These are phyloP conservation scores for Acrobasis consociella DNA, from an alignment of 2,888 invertebrate species.

Conservation along the genomic window DNA sequence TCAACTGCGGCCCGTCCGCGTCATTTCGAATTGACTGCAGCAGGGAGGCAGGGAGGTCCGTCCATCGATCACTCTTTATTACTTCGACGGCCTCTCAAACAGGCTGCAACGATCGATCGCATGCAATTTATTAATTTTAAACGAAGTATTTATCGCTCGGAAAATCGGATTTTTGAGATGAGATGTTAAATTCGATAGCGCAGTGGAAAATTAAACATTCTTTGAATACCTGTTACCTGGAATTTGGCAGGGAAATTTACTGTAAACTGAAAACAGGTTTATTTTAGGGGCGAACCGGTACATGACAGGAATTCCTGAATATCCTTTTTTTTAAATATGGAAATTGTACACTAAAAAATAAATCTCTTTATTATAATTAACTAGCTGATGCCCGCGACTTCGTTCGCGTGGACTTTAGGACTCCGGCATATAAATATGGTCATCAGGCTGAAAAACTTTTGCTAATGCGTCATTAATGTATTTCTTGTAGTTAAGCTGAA, in stretches of 20 bases:
- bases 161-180: slow-evolving; percentile 5
- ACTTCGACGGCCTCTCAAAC: slow-evolving; percentile 27
- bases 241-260: neutral
- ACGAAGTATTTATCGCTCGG: slow-evolving; percentile 16
- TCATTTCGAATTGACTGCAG: slow-evolving; percentile 55
- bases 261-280: neutral
- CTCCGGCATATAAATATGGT: too few relatives aligned
- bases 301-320: too few relatives aligned
- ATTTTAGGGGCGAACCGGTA: neutral
- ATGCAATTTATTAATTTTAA: slow-evolving; percentile 26
- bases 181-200: slow-evolving; percentile 3
- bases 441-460: too few relatives aligned
- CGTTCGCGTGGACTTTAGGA: too few relatives aligned
- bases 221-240: neutral
- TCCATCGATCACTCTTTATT: slow-evolving; percentile 53
- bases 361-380: too few relatives aligned
- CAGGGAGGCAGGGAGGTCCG: slow-evolving; percentile 26
- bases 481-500: too few relatives aligned
- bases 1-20: slow-evolving; percentile 21
- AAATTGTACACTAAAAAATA: too few relatives aligned
- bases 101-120: slow-evolving; percentile 27
- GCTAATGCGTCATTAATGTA: too few relatives aligned
- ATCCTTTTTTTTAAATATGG: too few relatives aligned
- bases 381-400: too few relatives aligned
- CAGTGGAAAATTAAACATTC: neutral